Evolutionary conservation across 2,888 invertebrate genomes (phyloP).

Genomic region (Sipha maydis): DNA sequence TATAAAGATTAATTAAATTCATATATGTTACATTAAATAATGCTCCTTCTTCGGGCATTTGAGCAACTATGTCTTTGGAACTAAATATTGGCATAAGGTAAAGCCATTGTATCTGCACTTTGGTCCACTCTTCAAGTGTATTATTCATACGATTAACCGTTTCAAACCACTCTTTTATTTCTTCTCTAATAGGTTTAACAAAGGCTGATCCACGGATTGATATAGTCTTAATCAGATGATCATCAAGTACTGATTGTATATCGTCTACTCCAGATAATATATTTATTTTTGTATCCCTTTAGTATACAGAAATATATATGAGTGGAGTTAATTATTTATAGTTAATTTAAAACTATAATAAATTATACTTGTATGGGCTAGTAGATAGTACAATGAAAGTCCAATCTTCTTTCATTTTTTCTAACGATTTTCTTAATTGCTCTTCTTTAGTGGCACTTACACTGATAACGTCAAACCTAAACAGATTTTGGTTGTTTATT

Average conservation of each 20-base stretch:
- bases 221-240: constrained; percentile 84
- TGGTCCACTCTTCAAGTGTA: constrained; percentile 86
- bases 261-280: constrained; percentile 82
- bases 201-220: constrained; percentile 88
- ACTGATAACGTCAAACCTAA: constrained; percentile 79
- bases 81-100: constrained; percentile 88
- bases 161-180: constrained; percentile 78
- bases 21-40: constrained; percentile 72
- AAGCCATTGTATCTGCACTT: constrained; percentile 87
- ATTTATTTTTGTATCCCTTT: constrained; percentile 79
- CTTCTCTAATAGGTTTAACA: constrained; percentile 81
- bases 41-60: constrained; percentile 86
- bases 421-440: constrained; percentile 77
- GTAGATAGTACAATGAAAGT: constrained; percentile 78
- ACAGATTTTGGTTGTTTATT: constrained; percentile 14
- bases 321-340: background rate
- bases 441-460: constrained; percentile 84
- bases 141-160: constrained; percentile 76
- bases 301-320: constrained; percentile 65
- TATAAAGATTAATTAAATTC: no score
- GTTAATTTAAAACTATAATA: background rate
- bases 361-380: constrained; percentile 68
- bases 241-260: constrained; percentile 81
- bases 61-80: constrained; percentile 85
- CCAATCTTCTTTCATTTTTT: constrained; percentile 87